Conservation (phyloP, 2,797 vertebrate genomes). For the Pipistrellus kuhlii region DNA sequence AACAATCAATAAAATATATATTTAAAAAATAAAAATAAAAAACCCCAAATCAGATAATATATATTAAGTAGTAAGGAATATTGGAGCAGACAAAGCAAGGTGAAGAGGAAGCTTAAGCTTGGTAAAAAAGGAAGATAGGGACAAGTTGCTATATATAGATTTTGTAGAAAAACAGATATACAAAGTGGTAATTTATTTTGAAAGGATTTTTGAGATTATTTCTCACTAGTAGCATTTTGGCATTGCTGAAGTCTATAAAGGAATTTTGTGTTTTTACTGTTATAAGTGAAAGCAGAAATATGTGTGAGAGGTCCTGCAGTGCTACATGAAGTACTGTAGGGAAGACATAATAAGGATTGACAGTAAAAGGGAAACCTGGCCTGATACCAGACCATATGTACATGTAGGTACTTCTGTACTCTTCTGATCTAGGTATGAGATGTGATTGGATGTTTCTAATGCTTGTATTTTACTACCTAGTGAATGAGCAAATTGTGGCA, state of each 20-base stretch:
- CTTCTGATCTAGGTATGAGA: background rate
- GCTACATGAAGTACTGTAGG: background rate
- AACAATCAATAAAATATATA: too few relatives aligned
- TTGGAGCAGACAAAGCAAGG: constrained; percentile 6
- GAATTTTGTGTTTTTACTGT: constrained; percentile 56
- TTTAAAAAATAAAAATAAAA: too few relatives aligned
- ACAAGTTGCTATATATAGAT: background rate
- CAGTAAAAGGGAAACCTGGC: background rate
- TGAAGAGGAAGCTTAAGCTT: constrained; percentile 54
- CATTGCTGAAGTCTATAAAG: constrained; percentile 50
- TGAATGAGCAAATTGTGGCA: constrained; percentile 35
- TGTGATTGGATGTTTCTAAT: background rate
- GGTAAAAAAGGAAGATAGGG: constrained; percentile 10
- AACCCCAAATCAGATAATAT: constrained; percentile 9
- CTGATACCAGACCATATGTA: background rate
- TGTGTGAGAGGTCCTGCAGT: background rate
- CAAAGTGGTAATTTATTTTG: constrained; percentile 43
- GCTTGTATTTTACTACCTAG: constrained; percentile 43
- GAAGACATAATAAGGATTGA: background rate
- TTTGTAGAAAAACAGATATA: constrained; percentile 41
- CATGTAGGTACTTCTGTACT: background rate
- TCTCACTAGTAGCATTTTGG: constrained; percentile 33
- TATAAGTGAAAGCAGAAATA: constrained; percentile 48
- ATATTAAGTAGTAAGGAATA: constrained; percentile 38
- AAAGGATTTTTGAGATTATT: constrained; percentile 27